Percentiles rank a stretch among this genome's conserved stretches.
phyloP scores from a whole-genome alignment of 92 coral and sea anemone species.

The Chrysogorgia sp. region DNA sequence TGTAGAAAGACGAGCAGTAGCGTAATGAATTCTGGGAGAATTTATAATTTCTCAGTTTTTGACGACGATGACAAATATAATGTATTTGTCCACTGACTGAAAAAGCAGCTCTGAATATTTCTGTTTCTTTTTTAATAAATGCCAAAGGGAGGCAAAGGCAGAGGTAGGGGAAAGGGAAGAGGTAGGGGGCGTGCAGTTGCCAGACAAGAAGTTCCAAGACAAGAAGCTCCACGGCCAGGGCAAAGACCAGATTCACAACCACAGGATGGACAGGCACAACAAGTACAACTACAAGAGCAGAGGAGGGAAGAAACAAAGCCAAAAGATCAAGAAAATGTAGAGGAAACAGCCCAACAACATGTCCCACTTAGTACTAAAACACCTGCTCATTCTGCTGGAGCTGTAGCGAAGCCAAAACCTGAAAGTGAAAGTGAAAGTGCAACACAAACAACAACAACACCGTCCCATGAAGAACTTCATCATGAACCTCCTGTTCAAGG shows the following conservation, averaged over 20 bases:
- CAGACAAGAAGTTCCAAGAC: constrained; percentile 20
- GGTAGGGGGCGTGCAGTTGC: constrained; percentile 47
- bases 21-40: too few relatives aligned
- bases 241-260: neutral
- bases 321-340: neutral
- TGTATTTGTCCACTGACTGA: too few relatives aligned
- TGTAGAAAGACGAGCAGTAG: too few relatives aligned
- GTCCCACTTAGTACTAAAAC: neutral
- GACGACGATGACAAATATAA: too few relatives aligned
- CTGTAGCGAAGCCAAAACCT: neutral
- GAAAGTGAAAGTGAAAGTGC: neutral
- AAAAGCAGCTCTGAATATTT: too few relatives aligned
- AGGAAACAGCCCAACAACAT: neutral
- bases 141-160: constrained; percentile 18
- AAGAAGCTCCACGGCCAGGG: constrained; percentile 11
- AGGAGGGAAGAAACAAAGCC: neutral
- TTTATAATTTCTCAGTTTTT: too few relatives aligned
- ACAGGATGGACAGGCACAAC: neutral
- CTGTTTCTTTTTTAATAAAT: neutral
- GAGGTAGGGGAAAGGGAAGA: constrained; percentile 57
- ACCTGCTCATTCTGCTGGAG: neutral
- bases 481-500: neutral
- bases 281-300: neutral
- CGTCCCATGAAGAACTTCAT: neutral
- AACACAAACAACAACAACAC: neutral